Percentiles rank a stretch among this genome's conserved stretches.
These are phyloP conservation scores for Tupaia tana DNA, from an alignment of 2,113 vertebrate species.

Conservation along the genomic window DNA sequence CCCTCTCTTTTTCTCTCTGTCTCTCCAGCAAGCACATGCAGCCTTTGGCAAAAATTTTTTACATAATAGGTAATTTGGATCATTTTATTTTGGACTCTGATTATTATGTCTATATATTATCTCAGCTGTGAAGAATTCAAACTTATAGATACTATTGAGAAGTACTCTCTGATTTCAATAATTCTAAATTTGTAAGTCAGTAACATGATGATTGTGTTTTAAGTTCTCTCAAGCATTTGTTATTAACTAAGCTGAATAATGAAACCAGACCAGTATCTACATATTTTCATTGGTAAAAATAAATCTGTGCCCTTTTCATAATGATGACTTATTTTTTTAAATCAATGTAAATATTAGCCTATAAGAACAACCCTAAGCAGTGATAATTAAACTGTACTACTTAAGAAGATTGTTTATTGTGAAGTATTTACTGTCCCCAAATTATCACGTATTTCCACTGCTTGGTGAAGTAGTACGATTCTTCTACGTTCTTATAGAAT, in stretches of 20 bases:
- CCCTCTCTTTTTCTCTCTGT: too few species aligned
- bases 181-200: constrained; percentile 69
- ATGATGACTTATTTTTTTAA: constrained; percentile 19
- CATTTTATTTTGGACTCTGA: constrained; percentile 56
- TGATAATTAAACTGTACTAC: constrained; percentile 15
- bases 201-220: constrained; percentile 44
- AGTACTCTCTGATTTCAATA: constrained; percentile 46
- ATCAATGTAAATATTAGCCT: constrained; percentile 48
- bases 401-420: neutral
- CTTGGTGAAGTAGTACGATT: constrained; percentile 5
- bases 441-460: neutral
- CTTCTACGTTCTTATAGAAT: neutral
- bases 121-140: constrained; percentile 52
- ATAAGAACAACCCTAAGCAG: neutral
- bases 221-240: constrained; percentile 33
- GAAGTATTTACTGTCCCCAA: neutral
- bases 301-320: constrained; percentile 53
- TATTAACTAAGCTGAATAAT: constrained; percentile 58
- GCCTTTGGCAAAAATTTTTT: too few species aligned
- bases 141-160: neutral
- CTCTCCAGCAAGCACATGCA: too few species aligned
- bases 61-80: neutral
- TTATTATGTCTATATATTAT: constrained; percentile 42
- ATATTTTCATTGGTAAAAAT: constrained; percentile 44
- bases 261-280: constrained; percentile 45